These are phyloP conservation scores for Lamproptera curius DNA, from an alignment of 2,888 invertebrate genomes.

Conservation along the genomic window DNA sequence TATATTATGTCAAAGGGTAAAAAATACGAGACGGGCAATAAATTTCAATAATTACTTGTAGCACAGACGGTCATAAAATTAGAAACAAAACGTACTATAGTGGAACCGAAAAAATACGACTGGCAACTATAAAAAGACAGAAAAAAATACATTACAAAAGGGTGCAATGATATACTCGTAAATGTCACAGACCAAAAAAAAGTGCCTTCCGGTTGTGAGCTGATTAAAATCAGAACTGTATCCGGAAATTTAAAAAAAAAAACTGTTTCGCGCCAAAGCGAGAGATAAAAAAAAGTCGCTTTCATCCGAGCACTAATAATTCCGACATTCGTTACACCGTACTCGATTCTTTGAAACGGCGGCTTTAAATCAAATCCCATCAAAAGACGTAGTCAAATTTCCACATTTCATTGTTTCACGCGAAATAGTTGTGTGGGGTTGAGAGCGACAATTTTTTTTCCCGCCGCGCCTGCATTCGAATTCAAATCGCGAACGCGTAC, in stretches of 20 bases:
- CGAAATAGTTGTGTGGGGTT: constrained; percentile 44
- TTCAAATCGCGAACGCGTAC: constrained; percentile 56
- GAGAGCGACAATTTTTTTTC: constrained; percentile 40
- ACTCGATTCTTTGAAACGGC: constrained; percentile 49
- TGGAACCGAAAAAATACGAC: constrained; percentile 3
- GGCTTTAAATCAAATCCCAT: constrained; percentile 66
- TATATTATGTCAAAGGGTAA: neutral
- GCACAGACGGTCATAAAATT: constrained; percentile 3
- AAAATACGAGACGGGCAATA: neutral
- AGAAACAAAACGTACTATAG: neutral
- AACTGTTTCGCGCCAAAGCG: constrained; percentile 23
- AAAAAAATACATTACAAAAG: constrained; percentile 13
- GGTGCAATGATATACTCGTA: constrained; percentile 21
- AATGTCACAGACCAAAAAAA: constrained; percentile 28
- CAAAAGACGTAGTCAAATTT: constrained; percentile 67
- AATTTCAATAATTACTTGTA: neutral
- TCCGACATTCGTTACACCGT: constrained; percentile 49
- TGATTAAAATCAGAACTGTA: constrained; percentile 49
- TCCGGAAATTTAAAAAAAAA: constrained; percentile 25
- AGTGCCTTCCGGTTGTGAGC: constrained; percentile 31
- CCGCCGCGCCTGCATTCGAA: constrained; percentile 60
- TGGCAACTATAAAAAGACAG: constrained; percentile 1
- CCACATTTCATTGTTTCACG: constrained; percentile 59
- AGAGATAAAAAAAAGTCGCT: constrained; percentile 34
- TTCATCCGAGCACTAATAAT: constrained; percentile 39